phyloP scores from a whole-genome alignment of 2,113 vertebrate species.

The Paraplagusia blochii region DNA sequence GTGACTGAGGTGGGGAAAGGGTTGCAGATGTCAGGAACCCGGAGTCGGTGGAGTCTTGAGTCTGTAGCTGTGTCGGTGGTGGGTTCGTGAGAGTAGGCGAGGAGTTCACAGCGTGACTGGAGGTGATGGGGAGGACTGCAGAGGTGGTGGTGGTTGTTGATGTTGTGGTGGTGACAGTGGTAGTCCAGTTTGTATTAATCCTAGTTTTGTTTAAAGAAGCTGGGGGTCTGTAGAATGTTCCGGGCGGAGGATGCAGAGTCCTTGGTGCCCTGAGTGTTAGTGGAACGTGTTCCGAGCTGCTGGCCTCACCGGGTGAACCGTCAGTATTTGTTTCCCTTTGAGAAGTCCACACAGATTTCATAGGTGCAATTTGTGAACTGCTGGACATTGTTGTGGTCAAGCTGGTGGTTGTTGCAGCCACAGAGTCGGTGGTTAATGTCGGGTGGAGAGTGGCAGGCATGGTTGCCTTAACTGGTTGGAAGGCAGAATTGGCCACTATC shows the following conservation, averaged over 20 bases:
- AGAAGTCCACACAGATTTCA: conserved; percentile 59
- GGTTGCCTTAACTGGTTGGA: conserved; percentile 39
- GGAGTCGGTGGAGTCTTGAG: conserved; percentile 62
- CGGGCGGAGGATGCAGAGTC: conserved; percentile 89
- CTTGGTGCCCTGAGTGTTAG: conserved; percentile 80
- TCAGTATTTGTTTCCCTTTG: conserved; percentile 68
- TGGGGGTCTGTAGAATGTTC: conserved; percentile 92
- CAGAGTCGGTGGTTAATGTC: conserved; percentile 36
- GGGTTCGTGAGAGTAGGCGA: conserved; percentile 21
- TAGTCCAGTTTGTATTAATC: conserved; percentile 57
- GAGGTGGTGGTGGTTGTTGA: conserved; percentile 31
- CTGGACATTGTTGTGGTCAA: conserved; percentile 60
- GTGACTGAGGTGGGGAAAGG: conserved; percentile 64
- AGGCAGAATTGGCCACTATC: conserved; percentile 76
- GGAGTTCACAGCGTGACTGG: neutral
- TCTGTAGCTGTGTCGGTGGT: conserved; percentile 43
- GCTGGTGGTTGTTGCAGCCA: conserved; percentile 19
- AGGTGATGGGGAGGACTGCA: neutral
- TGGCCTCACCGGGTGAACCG: conserved; percentile 43
- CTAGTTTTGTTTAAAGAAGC: conserved; percentile 48
- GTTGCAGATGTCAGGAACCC: conserved; percentile 29
- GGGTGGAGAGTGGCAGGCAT: conserved; percentile 27
- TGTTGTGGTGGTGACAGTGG: conserved; percentile 34
- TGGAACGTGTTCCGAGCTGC: conserved; percentile 38
- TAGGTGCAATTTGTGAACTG: conserved; percentile 63